These are phyloP conservation scores for Platysternon megacephalum DNA, from an alignment of 2,113 vertebrate genomes.

Conservation along the genomic window DNA sequence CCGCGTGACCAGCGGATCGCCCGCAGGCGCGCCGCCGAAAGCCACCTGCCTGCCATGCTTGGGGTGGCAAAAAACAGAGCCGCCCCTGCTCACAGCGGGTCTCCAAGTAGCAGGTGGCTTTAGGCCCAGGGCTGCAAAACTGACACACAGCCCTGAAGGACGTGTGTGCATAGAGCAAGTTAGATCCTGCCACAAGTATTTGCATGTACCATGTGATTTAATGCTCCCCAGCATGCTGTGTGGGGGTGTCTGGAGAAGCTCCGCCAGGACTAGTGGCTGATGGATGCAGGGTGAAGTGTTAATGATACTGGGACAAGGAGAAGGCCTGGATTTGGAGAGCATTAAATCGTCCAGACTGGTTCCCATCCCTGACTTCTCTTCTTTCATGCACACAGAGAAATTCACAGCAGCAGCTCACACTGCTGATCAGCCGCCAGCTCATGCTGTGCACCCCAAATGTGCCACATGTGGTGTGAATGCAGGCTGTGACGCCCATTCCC, in stretches of 20 bases:
- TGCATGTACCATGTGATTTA: fast-evolving
- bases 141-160: background rate
- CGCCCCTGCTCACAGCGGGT: too few relatives aligned
- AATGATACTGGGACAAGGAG: background rate
- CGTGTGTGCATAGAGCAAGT: background rate
- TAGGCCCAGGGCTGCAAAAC: background rate
- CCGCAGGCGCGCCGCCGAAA: too few relatives aligned
- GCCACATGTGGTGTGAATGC: background rate
- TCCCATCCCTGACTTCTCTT: background rate
- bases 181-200: background rate
- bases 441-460: background rate
- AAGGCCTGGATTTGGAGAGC: fast-evolving
- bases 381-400: background rate
- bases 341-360: background rate
- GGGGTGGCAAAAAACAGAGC: too few relatives aligned
- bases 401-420: background rate
- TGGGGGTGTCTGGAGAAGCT: background rate
- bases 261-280: background rate
- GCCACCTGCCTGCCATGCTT: too few relatives aligned
- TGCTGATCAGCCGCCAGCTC: background rate
- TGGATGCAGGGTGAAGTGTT: background rate
- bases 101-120: background rate
- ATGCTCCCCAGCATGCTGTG: fast-evolving
- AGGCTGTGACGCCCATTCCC: background rate
- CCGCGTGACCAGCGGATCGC: too few relatives aligned